Base-by-base conservation (phyloP, 2,888 invertebrate species). In the Coleophora flavipennella region DNA sequence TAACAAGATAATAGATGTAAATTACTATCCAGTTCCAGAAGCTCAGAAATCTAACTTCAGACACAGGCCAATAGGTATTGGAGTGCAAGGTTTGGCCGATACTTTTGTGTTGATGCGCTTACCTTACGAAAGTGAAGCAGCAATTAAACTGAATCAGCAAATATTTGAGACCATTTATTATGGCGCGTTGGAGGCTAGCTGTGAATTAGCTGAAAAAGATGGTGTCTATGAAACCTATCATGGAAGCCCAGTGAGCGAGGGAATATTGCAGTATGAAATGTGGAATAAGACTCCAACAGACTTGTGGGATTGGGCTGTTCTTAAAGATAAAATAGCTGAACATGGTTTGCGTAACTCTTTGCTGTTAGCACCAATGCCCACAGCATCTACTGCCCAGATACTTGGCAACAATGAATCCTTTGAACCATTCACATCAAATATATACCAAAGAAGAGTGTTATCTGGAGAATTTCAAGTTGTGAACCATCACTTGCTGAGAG, bases 91-190 rank as follows among this genome's bases (percentile, higher is more conserved):
- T 3, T 83, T 99, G 45, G 99, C 99, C 0, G 99, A 99, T 84
- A 91, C 98, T 9, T 97, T 99, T 71, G 93, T 99, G 46, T 76
- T 97, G 35, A 92, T 99, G 94, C 88, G 97, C 35, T 89, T 90
- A 70, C 95, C 99, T 1, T 99, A 97, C 69, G 98, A 97, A 62
- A 94, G 95, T 62, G 89, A 91, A 38, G 88, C 93, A 61, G 97
- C 99, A 0, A 87, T 90, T 43, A 83, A 91, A 53, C 83, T 99
- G 13, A 99, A 99, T 76, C 92, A 91, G 53, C 92, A 97, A 67
- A 97, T 99, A 53, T 99, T 99, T 75, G 99, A 99, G 86, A 98
- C 98, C 0, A 91, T 99, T 50, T 99, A 99, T 70, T 97, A 93
- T 75, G 96, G 94, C n/a, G 96, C 99, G 0, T 76, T 99, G 45